These are phyloP conservation scores for Cyphomyrus discorhynchus DNA, from an alignment of 2,113 vertebrate species.

Conservation along the genomic window DNA sequence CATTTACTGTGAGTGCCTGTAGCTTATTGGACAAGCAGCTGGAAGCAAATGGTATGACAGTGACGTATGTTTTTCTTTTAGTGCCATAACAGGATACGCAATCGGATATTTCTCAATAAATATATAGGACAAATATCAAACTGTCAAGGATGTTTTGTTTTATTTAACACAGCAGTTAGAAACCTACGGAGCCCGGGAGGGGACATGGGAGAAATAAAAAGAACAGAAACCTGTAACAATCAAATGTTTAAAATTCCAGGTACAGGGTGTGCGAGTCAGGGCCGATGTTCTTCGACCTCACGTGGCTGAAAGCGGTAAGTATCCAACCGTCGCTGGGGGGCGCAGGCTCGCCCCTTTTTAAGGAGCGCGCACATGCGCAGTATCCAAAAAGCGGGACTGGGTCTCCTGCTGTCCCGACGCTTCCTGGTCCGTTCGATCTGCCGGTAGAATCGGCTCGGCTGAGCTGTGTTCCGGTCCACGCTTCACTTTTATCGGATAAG, in stretches of 20 bases:
- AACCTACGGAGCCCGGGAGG: neutral
- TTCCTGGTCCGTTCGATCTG: constrained; percentile 53
- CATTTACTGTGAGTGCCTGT: neutral
- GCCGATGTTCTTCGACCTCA: neutral
- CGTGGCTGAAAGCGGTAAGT: neutral
- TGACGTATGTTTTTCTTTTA: neutral
- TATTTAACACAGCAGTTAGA: neutral
- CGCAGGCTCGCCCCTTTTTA: constrained; percentile 42
- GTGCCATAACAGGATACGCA: neutral
- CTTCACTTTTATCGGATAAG: constrained; percentile 27
- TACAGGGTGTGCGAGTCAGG: neutral
- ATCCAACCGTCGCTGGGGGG: neutral
- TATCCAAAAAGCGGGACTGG: constrained; percentile 69
- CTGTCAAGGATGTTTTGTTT: neutral
- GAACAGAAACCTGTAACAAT: neutral
- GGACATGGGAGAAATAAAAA: too few species aligned
- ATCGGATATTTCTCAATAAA: neutral
- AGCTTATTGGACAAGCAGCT: neutral
- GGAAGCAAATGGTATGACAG: neutral
- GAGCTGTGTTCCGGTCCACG: constrained; percentile 42
- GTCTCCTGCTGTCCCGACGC: constrained; percentile 71
- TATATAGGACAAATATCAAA: neutral
- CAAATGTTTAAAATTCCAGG: neutral
- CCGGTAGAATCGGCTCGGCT: constrained; percentile 40
- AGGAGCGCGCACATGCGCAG: constrained; percentile 70